phyloP scores from a whole-genome alignment of 1,140 invertebrate species.

The Calliopsis andreniformis region DNA sequence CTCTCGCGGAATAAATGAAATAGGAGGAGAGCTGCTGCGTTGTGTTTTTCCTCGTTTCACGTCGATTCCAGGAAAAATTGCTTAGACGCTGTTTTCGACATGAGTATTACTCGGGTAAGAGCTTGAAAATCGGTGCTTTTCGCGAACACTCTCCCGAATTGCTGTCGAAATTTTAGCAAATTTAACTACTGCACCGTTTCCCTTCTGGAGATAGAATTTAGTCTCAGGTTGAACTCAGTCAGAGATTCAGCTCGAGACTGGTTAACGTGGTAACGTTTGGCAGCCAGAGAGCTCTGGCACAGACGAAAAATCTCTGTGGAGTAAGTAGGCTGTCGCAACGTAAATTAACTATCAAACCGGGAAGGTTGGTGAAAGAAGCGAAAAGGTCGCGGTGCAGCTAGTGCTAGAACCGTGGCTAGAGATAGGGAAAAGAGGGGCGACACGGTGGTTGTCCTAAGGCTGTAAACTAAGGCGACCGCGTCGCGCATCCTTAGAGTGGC shows the following conservation, averaged over 20 bases:
- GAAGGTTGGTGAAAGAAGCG: conserved; percentile 1
- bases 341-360: conserved; percentile 33
- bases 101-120: not conserved
- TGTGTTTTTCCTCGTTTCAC: conserved; percentile 7
- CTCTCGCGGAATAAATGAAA: conserved; percentile 32
- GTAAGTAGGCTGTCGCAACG: conserved; percentile 9
- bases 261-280: not conserved
- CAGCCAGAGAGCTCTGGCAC: no score
- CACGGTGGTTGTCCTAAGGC: conserved; percentile 64
- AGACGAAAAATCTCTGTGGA: not conserved
- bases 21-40: not conserved
- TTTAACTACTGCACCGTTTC: no score
- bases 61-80: conserved; percentile 7
- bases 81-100: not conserved
- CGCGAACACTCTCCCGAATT: no score
- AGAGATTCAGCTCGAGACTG: no score
- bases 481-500: conserved; percentile 64
- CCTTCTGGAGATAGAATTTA: no score
- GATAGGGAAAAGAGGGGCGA: conserved; percentile 18
- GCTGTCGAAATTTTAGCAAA: no score
- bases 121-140: no score
- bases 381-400: not conserved
- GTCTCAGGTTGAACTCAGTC: no score
- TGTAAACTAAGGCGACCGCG: conserved; percentile 61
- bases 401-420: conserved; percentile 8